Evolutionary conservation across 2,113 vertebrate species (phyloP).

Genomic region (Synchiropus splendidus): DNA sequence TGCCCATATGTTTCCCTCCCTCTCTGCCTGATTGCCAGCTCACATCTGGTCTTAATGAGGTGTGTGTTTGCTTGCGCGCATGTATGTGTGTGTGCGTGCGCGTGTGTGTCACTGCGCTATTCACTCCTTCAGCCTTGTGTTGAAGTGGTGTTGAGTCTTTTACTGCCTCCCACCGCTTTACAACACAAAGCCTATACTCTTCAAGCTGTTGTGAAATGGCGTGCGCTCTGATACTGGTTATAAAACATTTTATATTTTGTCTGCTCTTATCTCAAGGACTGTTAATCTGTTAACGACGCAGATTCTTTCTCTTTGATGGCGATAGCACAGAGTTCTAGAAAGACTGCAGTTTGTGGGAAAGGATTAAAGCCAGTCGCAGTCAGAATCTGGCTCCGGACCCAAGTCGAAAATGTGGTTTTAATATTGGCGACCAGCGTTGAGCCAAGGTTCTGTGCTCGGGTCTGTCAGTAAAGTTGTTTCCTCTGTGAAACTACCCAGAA

Average conservation of each 20-base stretch:
- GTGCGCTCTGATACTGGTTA: constrained; percentile 32
- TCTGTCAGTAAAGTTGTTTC: too few relatives aligned
- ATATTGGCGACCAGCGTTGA: background rate
- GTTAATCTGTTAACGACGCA: constrained; percentile 36
- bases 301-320: constrained; percentile 43
- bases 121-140: constrained; percentile 38
- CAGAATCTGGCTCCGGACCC: background rate
- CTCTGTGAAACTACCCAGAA: too few relatives aligned
- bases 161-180: constrained; percentile 49
- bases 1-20: constrained; percentile 60
- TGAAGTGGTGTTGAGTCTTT: constrained; percentile 59
- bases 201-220: constrained; percentile 29
- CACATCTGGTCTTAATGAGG: constrained; percentile 63
- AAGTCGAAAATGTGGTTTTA: background rate
- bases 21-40: constrained; percentile 47
- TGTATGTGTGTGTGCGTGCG: constrained; percentile 12
- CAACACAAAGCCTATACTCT: constrained; percentile 40
- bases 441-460: background rate
- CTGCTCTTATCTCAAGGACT: constrained; percentile 45
- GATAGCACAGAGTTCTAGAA: constrained; percentile 32
- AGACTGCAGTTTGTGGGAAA: constrained; percentile 30
- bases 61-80: constrained; percentile 30
- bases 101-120: constrained; percentile 20
- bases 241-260: constrained; percentile 50
- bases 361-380: too few relatives aligned